Evolutionary conservation across 2,888 invertebrate species (phyloP), one percentile per base, ranked within the genome.

Genomic region (Perdita meconis): DNA sequence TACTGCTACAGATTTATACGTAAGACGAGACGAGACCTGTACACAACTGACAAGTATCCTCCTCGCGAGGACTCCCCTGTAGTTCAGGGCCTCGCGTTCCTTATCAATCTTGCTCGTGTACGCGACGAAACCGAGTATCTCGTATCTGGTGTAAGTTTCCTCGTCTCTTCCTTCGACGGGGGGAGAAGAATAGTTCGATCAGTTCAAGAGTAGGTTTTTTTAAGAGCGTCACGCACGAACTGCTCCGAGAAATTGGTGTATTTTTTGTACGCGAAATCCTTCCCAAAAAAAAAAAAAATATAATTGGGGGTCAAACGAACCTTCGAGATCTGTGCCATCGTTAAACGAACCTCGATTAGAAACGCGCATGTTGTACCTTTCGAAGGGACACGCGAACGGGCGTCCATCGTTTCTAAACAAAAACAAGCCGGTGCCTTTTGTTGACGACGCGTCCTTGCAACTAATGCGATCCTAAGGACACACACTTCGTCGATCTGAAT

Each of bases 1-100:
- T 96, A 93, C 93, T 96, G 91, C 95, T 95, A 91, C 95, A 94
- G 92, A 92, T 94, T 90, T 94, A 94, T 93, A 94, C 94, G 85
- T 94, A 94, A 93, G 81, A 68, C 36, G 55, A 63, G 57, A 68
- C 47, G 51, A n/a, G n/a, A 72, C 60, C 22, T 47, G 53, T 67
- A 67, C 64, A 57, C 78, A n/a, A 77, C 36, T 12, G 56, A 50
- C 34, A 19, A 42, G 30, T 24, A 47, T 19, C 6, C 16, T 8
- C n/a, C n/a, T n/a, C 36, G 19, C 30, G 10, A n/a, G 30, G 40
- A n/a, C 34, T 5, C 12, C n/a, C 44, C 30, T 8, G 55, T 19
- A 30, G 30, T 30, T 51, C 38, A 34, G 22, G 44, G 13, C 24
- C 56, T 22, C 38, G 30, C 10, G 19, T 53, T 42, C 47, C 60